Conservation (phyloP, 2,113 vertebrate species). For the Myrmophylax atrothorax region DNA sequence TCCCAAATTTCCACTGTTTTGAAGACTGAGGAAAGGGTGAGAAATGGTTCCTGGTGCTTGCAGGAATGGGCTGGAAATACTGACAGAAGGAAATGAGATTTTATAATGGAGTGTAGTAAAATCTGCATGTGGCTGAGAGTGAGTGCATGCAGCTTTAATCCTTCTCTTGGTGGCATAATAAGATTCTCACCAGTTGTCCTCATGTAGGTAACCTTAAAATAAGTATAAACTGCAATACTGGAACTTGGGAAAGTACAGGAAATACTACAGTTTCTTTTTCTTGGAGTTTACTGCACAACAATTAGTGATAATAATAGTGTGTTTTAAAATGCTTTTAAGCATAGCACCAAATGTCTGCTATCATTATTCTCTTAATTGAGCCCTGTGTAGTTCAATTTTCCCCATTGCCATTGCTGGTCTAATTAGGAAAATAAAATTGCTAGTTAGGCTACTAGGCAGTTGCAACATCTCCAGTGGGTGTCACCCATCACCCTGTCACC, state of each 20-base stretch:
- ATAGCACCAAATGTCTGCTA: not conserved
- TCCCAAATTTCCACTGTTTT: not conserved
- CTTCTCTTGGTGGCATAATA: not conserved
- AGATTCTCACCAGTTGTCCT: not conserved
- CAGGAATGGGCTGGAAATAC: not conserved
- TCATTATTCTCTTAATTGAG: not conserved
- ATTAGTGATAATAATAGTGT: not conserved
- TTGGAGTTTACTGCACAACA: not conserved
- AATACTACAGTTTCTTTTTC: not conserved
- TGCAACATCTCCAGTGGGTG: not conserved
- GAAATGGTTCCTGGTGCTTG: not conserved
- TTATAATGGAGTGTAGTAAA: not conserved
- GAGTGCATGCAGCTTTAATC: not conserved
- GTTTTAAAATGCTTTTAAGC: not conserved
- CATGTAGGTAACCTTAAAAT: not conserved
- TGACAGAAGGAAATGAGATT: not conserved
- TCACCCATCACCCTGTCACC: not conserved
- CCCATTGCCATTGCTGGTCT: not conserved
- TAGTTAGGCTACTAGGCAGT: not conserved
- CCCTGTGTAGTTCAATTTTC: not conserved
- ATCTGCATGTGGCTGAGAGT: fast-evolving
- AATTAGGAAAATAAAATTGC: not conserved
- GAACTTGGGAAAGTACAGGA: not conserved
- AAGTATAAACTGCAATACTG: not conserved
- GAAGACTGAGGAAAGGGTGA: not conserved